Evolutionary conservation across 2,888 invertebrate genomes (phyloP).

Genomic region (Neoitamus cyanurus): DNA sequence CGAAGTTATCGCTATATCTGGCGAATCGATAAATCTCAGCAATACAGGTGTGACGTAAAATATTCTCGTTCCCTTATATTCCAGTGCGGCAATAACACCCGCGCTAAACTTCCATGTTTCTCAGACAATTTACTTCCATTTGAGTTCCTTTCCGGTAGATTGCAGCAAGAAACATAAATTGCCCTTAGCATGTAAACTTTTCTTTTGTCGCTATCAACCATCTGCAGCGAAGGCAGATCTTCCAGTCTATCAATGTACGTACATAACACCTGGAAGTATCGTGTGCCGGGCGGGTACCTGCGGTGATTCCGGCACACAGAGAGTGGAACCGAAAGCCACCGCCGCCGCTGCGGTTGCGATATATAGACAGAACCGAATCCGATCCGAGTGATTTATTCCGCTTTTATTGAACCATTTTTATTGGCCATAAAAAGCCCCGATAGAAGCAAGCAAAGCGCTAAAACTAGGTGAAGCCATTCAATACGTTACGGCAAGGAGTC

Average conservation of each 20-base stretch:
- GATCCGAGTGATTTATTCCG: conserved; percentile 46
- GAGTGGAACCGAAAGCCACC: not conserved
- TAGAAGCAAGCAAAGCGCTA: conserved; percentile 24
- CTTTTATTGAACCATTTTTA: conserved; percentile 51
- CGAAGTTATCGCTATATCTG: not conserved
- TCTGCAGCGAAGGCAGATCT: conserved; percentile 13
- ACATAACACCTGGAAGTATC: not conserved
- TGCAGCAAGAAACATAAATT: conserved; percentile 16
- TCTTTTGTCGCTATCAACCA: conserved; percentile 17
- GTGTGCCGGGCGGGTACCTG: not conserved
- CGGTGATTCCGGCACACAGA: not conserved
- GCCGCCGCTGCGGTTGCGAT: not conserved
- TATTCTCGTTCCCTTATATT: not conserved
- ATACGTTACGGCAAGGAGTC: conserved; percentile 23
- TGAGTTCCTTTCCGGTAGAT: not conserved
- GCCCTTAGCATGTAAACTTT: conserved; percentile 18
- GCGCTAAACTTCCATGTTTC: conserved; percentile 30
- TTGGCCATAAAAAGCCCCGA: conserved; percentile 49
- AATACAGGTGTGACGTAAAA: not conserved
- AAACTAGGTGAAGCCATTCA: conserved; percentile 45
- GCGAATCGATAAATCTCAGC: not conserved
- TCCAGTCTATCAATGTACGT: conserved; percentile 16
- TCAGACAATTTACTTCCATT: conserved; percentile 47
- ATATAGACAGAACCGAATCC: conserved; percentile 30
- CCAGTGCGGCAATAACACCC: not conserved